Conservation (phyloP, 1,140 invertebrate species). For the Meteorus sp. region DNA sequence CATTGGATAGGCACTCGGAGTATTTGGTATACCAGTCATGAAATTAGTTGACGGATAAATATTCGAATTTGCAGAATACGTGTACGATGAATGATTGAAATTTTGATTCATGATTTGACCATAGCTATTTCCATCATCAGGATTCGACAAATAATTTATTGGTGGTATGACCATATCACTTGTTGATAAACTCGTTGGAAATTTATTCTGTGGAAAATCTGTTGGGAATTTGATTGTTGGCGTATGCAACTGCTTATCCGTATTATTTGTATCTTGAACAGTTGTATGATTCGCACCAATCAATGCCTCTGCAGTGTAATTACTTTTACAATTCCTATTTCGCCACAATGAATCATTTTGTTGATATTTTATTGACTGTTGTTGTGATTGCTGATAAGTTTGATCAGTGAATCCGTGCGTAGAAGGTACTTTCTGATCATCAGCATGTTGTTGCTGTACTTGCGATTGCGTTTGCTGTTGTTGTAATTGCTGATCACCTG, state of each 20-base stretch:
- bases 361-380: slow-evolving; percentile 47
- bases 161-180: slow-evolving; percentile 47
- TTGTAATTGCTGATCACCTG: slow-evolving; percentile 24
- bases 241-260: slow-evolving; percentile 45
- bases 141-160: slow-evolving; percentile 55
- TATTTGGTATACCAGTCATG: slow-evolving; percentile 54
- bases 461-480: slow-evolving; percentile 42
- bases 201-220: slow-evolving; percentile 55
- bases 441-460: slow-evolving; percentile 40
- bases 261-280: slow-evolving; percentile 46
- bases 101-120: slow-evolving; percentile 56
- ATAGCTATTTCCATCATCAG: slow-evolving; percentile 46
- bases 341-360: slow-evolving; percentile 55
- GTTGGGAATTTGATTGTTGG: slow-evolving; percentile 45
- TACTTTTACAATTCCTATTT: slow-evolving; percentile 58
- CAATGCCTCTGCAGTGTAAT: slow-evolving; percentile 65
- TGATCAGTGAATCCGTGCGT: slow-evolving; percentile 41
- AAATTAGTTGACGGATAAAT: slow-evolving; percentile 56
- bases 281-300: slow-evolving; percentile 54
- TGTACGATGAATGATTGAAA: slow-evolving; percentile 54
- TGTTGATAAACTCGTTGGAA: slow-evolving; percentile 40
- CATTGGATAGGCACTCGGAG: slow-evolving; percentile 54
- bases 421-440: slow-evolving; percentile 46
- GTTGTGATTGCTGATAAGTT: slow-evolving; percentile 42
- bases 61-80: slow-evolving; percentile 54